These are phyloP conservation scores for Cervus canadensis DNA, from an alignment of 2,113 vertebrate genomes.

Conservation along the genomic window DNA sequence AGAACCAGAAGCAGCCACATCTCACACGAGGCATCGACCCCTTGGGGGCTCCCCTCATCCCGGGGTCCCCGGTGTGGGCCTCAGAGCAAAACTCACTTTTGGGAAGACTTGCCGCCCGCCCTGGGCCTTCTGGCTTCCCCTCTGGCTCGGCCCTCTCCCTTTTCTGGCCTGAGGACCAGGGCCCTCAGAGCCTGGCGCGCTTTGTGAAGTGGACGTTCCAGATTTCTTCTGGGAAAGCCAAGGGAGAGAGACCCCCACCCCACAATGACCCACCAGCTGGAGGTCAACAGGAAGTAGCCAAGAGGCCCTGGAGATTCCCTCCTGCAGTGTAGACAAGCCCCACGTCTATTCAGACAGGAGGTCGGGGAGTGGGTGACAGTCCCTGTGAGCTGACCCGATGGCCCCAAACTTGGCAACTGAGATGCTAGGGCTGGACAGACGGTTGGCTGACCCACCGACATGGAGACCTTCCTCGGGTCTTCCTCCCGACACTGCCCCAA, in stretches of 20 bases:
- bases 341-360: neutral
- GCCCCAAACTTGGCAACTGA: constrained; percentile 15
- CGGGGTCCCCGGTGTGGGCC: too few species aligned
- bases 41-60: neutral
- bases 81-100: neutral
- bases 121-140: neutral
- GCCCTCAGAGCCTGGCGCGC: neutral
- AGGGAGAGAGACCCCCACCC: too few species aligned
- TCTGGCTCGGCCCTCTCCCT: neutral
- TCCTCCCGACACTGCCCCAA: neutral
- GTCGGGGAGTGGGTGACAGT: constrained; percentile 5
- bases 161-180: neutral
- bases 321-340: neutral
- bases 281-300: constrained; percentile 37
- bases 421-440: constrained; percentile 51
- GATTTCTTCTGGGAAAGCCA: neutral
- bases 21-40: neutral
- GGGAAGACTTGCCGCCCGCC: accelerated
- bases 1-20: neutral
- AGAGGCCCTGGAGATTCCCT: neutral
- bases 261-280: neutral
- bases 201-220: neutral
- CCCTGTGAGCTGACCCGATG: constrained; percentile 27
- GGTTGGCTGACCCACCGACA: constrained; percentile 61
- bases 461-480: constrained; percentile 21